These are phyloP conservation scores for Nomia melanderi DNA, from an alignment of 1,140 invertebrate genomes.

Conservation along the genomic window DNA sequence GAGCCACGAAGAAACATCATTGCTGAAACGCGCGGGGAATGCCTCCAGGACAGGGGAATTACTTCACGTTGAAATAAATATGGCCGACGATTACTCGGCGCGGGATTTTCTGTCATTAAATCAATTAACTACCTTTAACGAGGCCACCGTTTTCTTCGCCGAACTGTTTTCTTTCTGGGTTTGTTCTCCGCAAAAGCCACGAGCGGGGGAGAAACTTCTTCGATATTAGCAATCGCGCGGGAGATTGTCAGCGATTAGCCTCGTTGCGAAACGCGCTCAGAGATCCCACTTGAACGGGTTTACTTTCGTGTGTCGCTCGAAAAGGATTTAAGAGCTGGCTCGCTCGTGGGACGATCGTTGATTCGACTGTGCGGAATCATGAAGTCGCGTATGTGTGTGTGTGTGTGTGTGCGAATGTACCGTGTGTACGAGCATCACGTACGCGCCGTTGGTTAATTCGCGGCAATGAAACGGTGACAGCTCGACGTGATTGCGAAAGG, in stretches of 20 bases:
- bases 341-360: too few relatives aligned
- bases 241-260: background rate
- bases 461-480: slow-evolving; percentile 11
- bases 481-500: background rate
- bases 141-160: slow-evolving; percentile 28
- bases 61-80: slow-evolving; percentile 36
- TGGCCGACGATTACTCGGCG: slow-evolving; percentile 32
- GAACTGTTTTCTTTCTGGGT: background rate
- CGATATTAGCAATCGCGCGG: background rate
- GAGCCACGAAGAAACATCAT: slow-evolving; percentile 29
- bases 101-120: slow-evolving; percentile 42
- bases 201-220: background rate
- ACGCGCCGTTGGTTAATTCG: background rate
- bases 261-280: background rate
- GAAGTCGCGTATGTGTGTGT: too few relatives aligned
- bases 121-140: slow-evolving; percentile 32
- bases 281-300: background rate
- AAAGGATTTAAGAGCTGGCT: background rate
- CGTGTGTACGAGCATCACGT: too few relatives aligned
- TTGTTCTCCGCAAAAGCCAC: too few relatives aligned
- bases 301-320: background rate
- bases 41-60: slow-evolving; percentile 23
- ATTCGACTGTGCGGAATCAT: too few relatives aligned
- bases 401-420: too few relatives aligned
- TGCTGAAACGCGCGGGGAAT: slow-evolving; percentile 28